Base-by-base conservation (phyloP, 1,140 invertebrate species). In the Neodiprion virginianus region DNA sequence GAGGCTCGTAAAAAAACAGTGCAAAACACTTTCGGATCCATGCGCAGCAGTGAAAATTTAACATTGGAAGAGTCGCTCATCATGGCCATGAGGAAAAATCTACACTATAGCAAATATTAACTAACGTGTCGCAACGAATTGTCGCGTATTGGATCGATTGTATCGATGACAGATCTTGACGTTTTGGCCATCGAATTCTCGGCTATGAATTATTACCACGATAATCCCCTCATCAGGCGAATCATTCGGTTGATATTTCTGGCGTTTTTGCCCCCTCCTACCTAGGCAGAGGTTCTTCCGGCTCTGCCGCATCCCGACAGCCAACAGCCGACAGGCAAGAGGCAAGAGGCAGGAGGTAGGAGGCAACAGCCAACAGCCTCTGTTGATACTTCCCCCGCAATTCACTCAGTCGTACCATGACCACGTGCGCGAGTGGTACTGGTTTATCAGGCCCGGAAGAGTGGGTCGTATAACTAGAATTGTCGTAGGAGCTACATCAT, bases 311-410 rank as follows among this genome's bases (percentile, higher is more conserved):
- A 17, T 12, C 53, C n/a, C 53, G n/a, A 61, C 53, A 61, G 11
- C 53, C 53, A 12, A 61, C 53, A 61, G 53, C 8, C 53, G 53
- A 61, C 53, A 61, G 53, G 28, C 28, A 40, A 40, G 28, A 40
- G 28, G 28, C 28, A 40, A 21, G 17, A 21, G 17, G 17, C 17
- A 21, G 28, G 28, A 40, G 28, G 53, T 8, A 61, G 8, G 7
- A 61, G 53, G 53, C 53, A 61, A 61, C 53, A 61, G 53, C 53
- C 53, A 61, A 61, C 53, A 61, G 53, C 53, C 53, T 61, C 53
- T 61, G 53, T 61, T 61, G 53, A 61, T 61, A 61, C 53, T 61
- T 61, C 53, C 53, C 53, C 53, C 53, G 53, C 53, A 61, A 61
- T 61, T 61, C 53, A 61, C 53, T 61, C 53, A 61, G 53, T 61